Evolutionary conservation across 2,797 vertebrate genomes (phyloP), one percentile per base, ranked within the genome.

Genomic region (Tangara arthus): DNA sequence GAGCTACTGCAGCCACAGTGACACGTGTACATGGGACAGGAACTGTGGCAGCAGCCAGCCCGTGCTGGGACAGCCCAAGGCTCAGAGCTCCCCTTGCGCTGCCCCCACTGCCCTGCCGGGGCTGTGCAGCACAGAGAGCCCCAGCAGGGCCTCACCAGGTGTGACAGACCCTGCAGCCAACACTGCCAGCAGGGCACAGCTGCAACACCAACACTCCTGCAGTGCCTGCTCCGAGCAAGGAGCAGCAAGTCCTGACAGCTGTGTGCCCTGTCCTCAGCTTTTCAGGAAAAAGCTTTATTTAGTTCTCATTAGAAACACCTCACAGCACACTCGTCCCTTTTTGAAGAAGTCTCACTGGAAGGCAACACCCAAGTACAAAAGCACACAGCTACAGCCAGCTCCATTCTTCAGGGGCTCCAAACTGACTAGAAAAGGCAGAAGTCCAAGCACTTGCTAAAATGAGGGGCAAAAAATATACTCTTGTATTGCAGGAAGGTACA

Each of bases 51-150:
- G 70, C 30, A 20, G 64, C 66, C 73, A 47, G 84, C 30, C 56
- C 26, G 0, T 1, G 0, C 34, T 2, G 63, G 70, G 30, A 30
- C 16, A 13, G 27, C 34, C 9, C 61, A 8, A 4, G 22, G 57
- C 61, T 46, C 5, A 1, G 37, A 41, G 53, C 66, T 15, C 44
- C 52, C 57, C 1, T 3, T 7, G 1, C 42, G 3, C 56, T 22
- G 49, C 8, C 19, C 30, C 50, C 12, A 4, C 2, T 8, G 5
- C 34, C 20, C 30, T 5, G 50, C 20, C 24, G 3, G 9, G 64
- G 24, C 27, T 26, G 42, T 28, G 49, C 49, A 28, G 49, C 26
- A 28, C 56, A 26, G 6, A 16, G 27, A 39, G 17, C 26, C 64
- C 35, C 20, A 41, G 52, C 53, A 8, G 61, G 5, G 61, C 50